These are phyloP conservation scores for Syrista parreyssii DNA, from an alignment of 2,888 invertebrate genomes.

Conservation along the genomic window DNA sequence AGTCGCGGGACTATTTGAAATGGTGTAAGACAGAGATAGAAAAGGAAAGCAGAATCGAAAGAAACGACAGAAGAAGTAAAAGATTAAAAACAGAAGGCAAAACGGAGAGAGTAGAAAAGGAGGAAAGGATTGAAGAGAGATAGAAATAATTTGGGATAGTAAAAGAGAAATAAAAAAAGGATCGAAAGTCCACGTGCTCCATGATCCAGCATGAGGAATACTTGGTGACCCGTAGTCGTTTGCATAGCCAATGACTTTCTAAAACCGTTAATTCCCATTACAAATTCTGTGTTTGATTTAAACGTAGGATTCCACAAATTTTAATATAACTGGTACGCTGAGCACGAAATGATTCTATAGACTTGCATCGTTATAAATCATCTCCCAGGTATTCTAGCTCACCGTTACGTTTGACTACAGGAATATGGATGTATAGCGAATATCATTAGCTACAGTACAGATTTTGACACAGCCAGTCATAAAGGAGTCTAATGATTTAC, in stretches of 20 bases:
- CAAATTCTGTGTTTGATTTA: slow-evolving; percentile 43
- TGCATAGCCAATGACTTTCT: slow-evolving; percentile 44
- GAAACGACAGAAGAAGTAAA: not conserved
- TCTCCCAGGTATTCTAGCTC: not conserved
- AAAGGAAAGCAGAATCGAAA: not conserved
- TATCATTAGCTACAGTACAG: not conserved
- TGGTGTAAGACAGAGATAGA: not conserved
- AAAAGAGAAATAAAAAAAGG: not conserved
- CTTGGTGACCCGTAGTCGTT: slow-evolving; percentile 1
- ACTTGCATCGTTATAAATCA: not conserved
- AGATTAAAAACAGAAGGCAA: not conserved
- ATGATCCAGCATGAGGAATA: not conserved
- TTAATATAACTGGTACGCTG: not conserved
- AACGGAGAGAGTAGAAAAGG: not conserved
- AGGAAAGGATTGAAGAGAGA: not conserved
- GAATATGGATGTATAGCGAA: not conserved
- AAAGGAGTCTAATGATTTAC: not conserved
- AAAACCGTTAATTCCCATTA: slow-evolving; percentile 58
- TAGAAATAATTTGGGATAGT: not conserved
- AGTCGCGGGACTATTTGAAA: not conserved
- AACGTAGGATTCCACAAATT: slow-evolving; percentile 20
- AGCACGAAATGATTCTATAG: not conserved
- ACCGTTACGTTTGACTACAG: not conserved
- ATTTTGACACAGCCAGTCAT: not conserved
- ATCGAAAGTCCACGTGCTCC: not conserved